These are phyloP conservation scores for Pachymerium ferrugineum DNA, from an alignment of 2,888 invertebrate genomes.

Conservation along the genomic window DNA sequence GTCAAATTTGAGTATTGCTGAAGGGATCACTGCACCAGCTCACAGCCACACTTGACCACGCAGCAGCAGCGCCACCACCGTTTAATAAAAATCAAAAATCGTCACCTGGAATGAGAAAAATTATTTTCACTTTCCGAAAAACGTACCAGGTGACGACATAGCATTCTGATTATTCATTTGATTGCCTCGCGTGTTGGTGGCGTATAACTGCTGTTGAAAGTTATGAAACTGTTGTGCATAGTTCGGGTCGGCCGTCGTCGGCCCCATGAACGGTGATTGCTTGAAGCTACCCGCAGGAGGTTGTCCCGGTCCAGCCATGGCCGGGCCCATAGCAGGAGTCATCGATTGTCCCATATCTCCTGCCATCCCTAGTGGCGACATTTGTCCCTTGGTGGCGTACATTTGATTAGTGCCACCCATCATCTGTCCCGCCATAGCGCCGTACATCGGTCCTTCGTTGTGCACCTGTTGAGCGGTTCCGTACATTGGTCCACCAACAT, in stretches of 20 bases:
- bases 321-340: slow-evolving; percentile 39
- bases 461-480: slow-evolving; percentile 32
- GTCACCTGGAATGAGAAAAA: neutral
- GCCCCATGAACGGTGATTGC: slow-evolving; percentile 69
- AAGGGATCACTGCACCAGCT: too few species aligned
- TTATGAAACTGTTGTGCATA: slow-evolving; percentile 94
- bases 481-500: slow-evolving; percentile 34
- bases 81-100: too few species aligned
- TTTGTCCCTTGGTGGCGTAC: slow-evolving; percentile 45
- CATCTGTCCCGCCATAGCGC: slow-evolving; percentile 49
- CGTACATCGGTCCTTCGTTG: slow-evolving; percentile 40
- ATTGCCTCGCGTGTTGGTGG: slow-evolving; percentile 66
- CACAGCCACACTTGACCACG: too few species aligned
- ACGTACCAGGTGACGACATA: slow-evolving; percentile 28
- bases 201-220: slow-evolving; percentile 91
- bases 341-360: slow-evolving; percentile 39
- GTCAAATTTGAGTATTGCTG: too few species aligned
- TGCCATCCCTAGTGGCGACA: slow-evolving; percentile 37
- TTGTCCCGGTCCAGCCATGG: slow-evolving; percentile 39
- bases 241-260: slow-evolving; percentile 77
- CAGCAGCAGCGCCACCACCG: too few species aligned
- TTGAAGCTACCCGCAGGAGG: slow-evolving; percentile 61
- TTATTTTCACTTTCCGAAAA: slow-evolving; percentile 30
- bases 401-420: slow-evolving; percentile 54
- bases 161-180: slow-evolving; percentile 33